Evolutionary conservation across 1,140 invertebrate genomes (phyloP), one percentile per base, ranked within the genome.

Genomic region (Lepidurus couesii): DNA sequence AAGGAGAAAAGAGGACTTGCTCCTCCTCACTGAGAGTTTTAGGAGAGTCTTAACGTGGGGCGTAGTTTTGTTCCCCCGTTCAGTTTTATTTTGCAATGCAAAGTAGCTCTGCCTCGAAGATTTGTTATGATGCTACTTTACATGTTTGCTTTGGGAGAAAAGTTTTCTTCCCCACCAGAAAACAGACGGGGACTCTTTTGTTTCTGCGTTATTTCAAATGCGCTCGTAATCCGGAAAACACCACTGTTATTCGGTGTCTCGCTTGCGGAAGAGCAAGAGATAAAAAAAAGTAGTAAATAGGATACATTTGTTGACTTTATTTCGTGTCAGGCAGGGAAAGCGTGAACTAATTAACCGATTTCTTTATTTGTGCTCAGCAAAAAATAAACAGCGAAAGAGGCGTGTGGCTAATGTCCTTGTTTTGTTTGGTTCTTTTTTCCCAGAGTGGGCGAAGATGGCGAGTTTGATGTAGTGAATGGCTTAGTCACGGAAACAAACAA

Each of bases 371-470:
- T 34, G 34, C 34, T 34, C 34, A 34, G 4, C 3, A 34, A 34
- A 34, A 34, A 34, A 34, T 34, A 34, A 34, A 34, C 34, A 34
- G 3, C 34, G 34, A 34, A 34, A 34, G 34, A 34, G 34, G 34
- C 34, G 34, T 34, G 3, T 34, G 34, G 34, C 34, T 34, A 65
- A n/a, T 65, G 53, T 21, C 21, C 53, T 65, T n/a, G 21, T 53
- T 21, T 9, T 65, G 16, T 43, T 78, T 76, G 21, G n/a, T 65
- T 81, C 26, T 81, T 42, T 81, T 79, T 83, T 88, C 86, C 74
- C 88, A 91, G 90, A 79, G 89, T 90, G 82, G 89, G 89, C 74
- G 90, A 91, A 83, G 86, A 90, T 79, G 89, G 89, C 78, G 86
- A 88, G 21, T 91, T 90, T 90, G 87, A 90, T 83, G 86, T 88